phyloP scores from a whole-genome alignment of 2,113 vertebrate species.

The Cyphomyrus discorhynchus region DNA sequence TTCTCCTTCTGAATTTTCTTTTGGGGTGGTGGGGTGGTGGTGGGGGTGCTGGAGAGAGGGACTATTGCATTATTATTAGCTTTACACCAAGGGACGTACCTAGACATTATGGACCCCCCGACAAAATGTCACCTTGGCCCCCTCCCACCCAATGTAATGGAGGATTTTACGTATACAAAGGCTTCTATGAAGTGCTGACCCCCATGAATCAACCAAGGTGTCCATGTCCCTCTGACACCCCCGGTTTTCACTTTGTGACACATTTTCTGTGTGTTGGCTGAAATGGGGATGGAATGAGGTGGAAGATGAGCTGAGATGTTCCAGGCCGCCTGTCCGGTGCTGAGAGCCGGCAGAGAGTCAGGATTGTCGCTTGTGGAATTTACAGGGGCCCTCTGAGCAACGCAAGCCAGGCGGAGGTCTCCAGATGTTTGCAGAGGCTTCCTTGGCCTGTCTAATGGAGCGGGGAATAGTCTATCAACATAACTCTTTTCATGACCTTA shows the following conservation, averaged over 20 bases:
- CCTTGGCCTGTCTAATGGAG: not conserved
- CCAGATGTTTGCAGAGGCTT: not conserved
- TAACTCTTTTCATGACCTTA: conserved; percentile 2
- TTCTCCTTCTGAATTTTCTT: not conserved
- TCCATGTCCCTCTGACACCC: not conserved
- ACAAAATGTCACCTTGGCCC: not conserved
- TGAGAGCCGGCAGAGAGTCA: not conserved
- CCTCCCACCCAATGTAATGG: not conserved
- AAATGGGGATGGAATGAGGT: not conserved
- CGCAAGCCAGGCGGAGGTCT: not conserved
- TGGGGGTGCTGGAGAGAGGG: not conserved
- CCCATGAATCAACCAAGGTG: not conserved
- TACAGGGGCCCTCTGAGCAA: not conserved
- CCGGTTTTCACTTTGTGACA: conserved; percentile 38
- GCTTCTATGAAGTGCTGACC: not conserved
- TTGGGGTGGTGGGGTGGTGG: too few species aligned
- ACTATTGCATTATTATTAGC: conserved; percentile 49
- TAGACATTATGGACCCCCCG: not conserved
- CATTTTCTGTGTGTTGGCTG: not conserved
- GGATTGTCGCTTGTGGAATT: not conserved
- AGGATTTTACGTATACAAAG: not conserved
- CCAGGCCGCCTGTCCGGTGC: not conserved
- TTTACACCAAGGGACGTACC: not conserved
- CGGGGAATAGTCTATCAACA: not conserved
- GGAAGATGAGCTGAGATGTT: not conserved